Evolutionary conservation across 2,888 invertebrate species (phyloP), one percentile per base, ranked within the genome.

Genomic region (Oscheius sp.): DNA sequence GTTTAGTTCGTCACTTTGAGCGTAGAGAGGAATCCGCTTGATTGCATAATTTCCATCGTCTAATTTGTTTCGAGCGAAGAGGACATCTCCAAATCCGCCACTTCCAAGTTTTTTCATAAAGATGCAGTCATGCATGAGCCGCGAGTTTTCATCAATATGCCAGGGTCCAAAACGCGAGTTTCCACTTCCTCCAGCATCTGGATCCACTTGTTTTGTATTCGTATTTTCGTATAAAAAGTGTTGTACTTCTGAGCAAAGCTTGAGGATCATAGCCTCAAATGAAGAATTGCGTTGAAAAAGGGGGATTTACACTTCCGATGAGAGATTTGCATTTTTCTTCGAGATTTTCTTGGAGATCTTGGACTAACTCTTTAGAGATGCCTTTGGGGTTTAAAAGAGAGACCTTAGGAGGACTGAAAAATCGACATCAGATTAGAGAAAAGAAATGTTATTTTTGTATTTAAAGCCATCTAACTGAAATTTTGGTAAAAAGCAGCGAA

Each of bases 81-180:
- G 89, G 0, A 98, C 97, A 88, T 95, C 93, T 0, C 97, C 98
- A 87, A 94, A 98, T 0, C 95, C 96, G 2, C 97, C 97, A 88
- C 92, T 92, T 0, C 97, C 97, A 2, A 84, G 69, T n/a, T 46
- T 63, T 34, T 73, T 64, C 55, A 81, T 65, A 42, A 80, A 66
- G 20, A 75, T 63, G 67, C 76, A 82, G 12, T 84, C 84, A 2
- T 53, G 34, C 29, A 66, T 48, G n/a, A 74, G 33, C 15, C 76
- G 61, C 8, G 72, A 65, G 4, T 61, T 52, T 15, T 42, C 53
- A 34, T 52, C 53, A n/a, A 42, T 33, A n/a, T 65, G 42, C 53
- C 34, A 39, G 27, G 37, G 17, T 3, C 65, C 65, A 12, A 37
- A 33, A 25, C 39, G 37, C n/a, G 53, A 29, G 25, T 20, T 29